Evolutionary conservation across 2,888 invertebrate species (phyloP), one percentile per base, ranked within the genome.

Genomic region (Brenthis hecate): DNA sequence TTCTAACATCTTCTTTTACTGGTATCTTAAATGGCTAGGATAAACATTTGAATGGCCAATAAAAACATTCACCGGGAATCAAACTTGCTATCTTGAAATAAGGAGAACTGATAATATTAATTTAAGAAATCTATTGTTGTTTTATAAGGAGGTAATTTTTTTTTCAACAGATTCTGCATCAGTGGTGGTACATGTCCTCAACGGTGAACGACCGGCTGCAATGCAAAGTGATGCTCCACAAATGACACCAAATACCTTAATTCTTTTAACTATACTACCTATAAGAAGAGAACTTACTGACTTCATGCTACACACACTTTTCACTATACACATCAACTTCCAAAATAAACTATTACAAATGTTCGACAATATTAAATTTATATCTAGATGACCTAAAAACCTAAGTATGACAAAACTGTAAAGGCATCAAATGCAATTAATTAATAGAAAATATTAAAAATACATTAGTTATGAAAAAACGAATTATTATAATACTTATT

Each of bases 181-280:
- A 75, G 96, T 97, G 79, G 95, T 96, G 77, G 96, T 97, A 68
- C 96, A 97, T 88, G 96, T 97, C 76, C 95, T 97, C 79, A 97
- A 96, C 85, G 96, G 96, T 82, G 95, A 94, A 84, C 92, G 94
- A 68, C 94, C 94, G 67, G 95, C 95, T 51, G 94, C 94, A 36
- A 95, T 95, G 94, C 95, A 95, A 77, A 93, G 93, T 73, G 72
- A 76, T 69, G 82, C 85, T 3, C 76, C 76, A 14, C 82, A 81
- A 70, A 73, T 80, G 43, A 74, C 82, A 13, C 85, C 88, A 8
- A 74, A 77, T 3, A 70, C 81, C 16, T 68, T 83, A 51, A 62
- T 86, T 11, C 66, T 85, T 55, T 73, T 82, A 55, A 73, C 81
- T 54, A 78, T 77, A 65, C 69, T 80, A 48, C 79, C 76, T 64